Percentiles rank a stretch among this genome's conserved stretches.
These are phyloP conservation scores for Bergia puertoricense DNA, from an alignment of 92 coral and sea anemone species.

Conservation along the genomic window DNA sequence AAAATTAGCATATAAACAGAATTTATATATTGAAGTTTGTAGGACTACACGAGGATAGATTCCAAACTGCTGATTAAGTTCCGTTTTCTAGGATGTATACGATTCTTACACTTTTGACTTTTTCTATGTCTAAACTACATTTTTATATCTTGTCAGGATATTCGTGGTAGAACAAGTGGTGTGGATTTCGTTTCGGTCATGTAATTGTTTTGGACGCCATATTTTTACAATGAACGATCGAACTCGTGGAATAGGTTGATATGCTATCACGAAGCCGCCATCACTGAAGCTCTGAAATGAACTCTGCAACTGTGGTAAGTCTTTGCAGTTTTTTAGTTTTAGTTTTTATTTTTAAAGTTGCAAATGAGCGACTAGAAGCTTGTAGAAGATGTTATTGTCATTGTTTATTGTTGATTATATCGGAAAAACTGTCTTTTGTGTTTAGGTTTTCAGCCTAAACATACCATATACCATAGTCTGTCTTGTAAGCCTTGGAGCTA, in stretches of 20 bases:
- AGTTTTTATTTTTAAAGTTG: neutral
- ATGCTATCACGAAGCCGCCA: neutral
- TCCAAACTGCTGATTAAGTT: neutral
- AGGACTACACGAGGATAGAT: neutral
- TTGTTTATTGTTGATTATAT: neutral
- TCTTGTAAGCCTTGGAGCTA: neutral
- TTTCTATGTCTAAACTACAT: neutral
- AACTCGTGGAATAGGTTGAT: slow-evolving; percentile 33
- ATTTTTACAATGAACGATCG: slow-evolving; percentile 37
- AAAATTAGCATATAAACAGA: slow-evolving; percentile 11
- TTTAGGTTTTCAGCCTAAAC: slow-evolving; percentile 16
- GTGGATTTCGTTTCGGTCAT: slow-evolving; percentile 9
- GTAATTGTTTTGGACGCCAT: slow-evolving; percentile 27
- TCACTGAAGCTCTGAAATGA: slow-evolving; percentile 16
- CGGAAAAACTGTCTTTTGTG: slow-evolving; percentile 31
- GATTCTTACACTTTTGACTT: neutral
- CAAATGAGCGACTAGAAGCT: neutral
- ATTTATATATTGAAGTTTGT: neutral
- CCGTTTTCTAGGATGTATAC: neutral
- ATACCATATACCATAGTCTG: neutral
- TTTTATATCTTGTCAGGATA: neutral
- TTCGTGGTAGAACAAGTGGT: neutral
- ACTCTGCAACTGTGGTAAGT: slow-evolving; percentile 44
- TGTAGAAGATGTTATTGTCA: slow-evolving; percentile 1
- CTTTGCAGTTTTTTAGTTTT: neutral